Evolutionary conservation across 2,888 invertebrate species (phyloP), one percentile per base, ranked within the genome.

Genomic region (Orthonevra nobilis): DNA sequence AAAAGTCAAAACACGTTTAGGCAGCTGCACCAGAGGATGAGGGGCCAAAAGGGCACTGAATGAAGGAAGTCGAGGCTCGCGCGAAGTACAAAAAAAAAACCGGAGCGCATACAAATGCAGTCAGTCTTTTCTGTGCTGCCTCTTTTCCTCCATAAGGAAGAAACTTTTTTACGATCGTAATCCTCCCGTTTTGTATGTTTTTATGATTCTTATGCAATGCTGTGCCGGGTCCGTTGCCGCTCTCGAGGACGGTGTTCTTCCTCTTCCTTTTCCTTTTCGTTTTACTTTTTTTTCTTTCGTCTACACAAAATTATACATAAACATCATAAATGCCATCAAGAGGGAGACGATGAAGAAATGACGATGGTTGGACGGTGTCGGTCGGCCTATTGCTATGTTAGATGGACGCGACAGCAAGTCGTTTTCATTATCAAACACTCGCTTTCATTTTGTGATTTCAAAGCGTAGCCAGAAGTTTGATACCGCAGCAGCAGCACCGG

Each of bases 111-210:
- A 70, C 52, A 50, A 44, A 75, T 75, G 50, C 74, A 60, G 42
- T 28, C 12, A 23, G 40, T 32, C 44, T n/a, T n/a, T n/a, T n/a
- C n/a, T n/a, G n/a, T n/a, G n/a, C n/a, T n/a, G n/a, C n/a, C n/a
- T n/a, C n/a, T n/a, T n/a, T 52, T 26, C 66, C 50, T 68, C 66
- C 68, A 79, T 73, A 68, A 72, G 79, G 79, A 79, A 79, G 79
- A 79, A 79, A 44, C 73, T 68, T 68, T 79, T 79, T 79, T 79
- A 73, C 79, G 79, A 61, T 50, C 38, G 61, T 61, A 73, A 79
- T 79, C 73, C 73, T 79, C 79, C 73, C 72, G 64, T 72, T 73
- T 73, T 50, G 56, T 61, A 73, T 66, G 79, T 79, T 79, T 73
- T 73, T 68, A 79, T 79, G 66, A 61, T 61, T 79, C 66, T 79